Evolutionary conservation across 2,888 invertebrate genomes (phyloP), one percentile per base, ranked within the genome.

Genomic region (Catonia carolina): DNA sequence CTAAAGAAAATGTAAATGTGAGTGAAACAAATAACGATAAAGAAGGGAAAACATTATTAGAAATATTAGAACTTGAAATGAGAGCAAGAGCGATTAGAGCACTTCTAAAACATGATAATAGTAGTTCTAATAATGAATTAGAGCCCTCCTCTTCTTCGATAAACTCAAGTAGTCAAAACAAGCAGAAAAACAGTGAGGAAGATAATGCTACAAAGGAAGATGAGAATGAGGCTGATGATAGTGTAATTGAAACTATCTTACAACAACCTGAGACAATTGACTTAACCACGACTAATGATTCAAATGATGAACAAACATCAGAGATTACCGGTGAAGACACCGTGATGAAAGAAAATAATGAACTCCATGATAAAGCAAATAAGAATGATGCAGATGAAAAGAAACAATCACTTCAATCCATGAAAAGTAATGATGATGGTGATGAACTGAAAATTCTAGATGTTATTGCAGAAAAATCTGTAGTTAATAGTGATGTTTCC

Each of bases 51-150:
- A 74, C 73, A 64, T 68, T 76, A 22, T 70, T 79, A 60, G 79
- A 79, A 67, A 69, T 80, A 27, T 66, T 80, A 51, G 79, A 80
- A 64, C 67, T 80, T 49, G 79, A 80, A 68, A 79, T 80, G 78
- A 72, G 79, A 64, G 80, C 79, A 0, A 69, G 78, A 53, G 79
- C 79, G 4, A 80, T 80, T 61, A 73, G 78, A 64, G 77, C 78
- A 23, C 71, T 80, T 62, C 51, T 67, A 18, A 59, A 64, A 45
- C 56, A 56, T 51, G 62, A 60, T 42, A 37, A 54, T 14, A 53
- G 53, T 18, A 14, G 47, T 15, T 14, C 36, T 55, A 37, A 22
- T 42, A 59, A 10, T n/a, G 22, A 12, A 12, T 36, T 22, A 50
- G n/a, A n/a, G n/a, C n/a, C n/a, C n/a, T n/a, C n/a, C n/a, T 33